Evolutionary conservation across 2,797 vertebrate genomes (phyloP).

Genomic region (Poeciliopsis paucimaculata): DNA sequence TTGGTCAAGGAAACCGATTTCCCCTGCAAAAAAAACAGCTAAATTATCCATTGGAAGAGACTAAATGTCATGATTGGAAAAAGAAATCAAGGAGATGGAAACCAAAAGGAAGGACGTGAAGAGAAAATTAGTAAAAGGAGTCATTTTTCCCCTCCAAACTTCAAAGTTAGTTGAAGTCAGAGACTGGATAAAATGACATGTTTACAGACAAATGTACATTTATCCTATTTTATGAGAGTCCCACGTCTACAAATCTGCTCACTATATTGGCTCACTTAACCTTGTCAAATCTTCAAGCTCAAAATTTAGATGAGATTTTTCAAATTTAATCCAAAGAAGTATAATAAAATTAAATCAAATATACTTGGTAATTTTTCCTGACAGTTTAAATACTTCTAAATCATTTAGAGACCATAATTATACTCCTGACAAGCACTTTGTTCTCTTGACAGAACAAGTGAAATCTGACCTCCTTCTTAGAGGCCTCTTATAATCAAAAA

Average conservation of each 20-base stretch:
- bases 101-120: constrained; percentile 11
- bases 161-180: constrained; percentile 3
- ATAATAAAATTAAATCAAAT: constrained; percentile 17
- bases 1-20: constrained; percentile 98
- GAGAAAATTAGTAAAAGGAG: constrained; percentile 7
- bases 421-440: constrained; percentile 60
- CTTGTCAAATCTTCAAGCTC: neutral
- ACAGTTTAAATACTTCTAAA: constrained; percentile 30
- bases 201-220: neutral
- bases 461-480: constrained; percentile 52
- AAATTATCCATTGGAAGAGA: constrained; percentile 29
- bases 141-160: neutral
- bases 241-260: neutral
- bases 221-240: neutral
- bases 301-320: neutral
- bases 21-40: constrained; percentile 82
- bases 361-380: constrained; percentile 12
- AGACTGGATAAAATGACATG: neutral
- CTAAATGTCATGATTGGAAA: neutral
- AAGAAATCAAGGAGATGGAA: constrained; percentile 4
- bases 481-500: constrained; percentile 32
- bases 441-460: constrained; percentile 49
- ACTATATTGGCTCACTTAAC: neutral
- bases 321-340: neutral
- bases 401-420: constrained; percentile 57